Percentiles rank a stretch among this genome's conserved stretches.
phyloP scores from a whole-genome alignment of 2,888 invertebrate species.

The Tenthredo distinguenda region DNA sequence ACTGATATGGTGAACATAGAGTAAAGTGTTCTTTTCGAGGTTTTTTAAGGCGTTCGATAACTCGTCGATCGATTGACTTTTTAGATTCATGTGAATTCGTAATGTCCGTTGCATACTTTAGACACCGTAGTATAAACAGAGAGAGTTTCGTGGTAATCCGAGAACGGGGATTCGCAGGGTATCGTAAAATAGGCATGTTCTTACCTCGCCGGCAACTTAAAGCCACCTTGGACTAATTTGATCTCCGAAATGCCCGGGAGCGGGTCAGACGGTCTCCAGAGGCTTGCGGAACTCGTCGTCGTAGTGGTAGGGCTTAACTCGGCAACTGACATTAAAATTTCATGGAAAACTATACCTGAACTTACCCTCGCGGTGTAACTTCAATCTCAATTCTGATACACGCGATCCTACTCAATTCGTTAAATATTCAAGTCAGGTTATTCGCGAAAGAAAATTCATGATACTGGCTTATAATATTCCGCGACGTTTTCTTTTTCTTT shows the following conservation, averaged over 20 bases:
- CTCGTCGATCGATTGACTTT: background rate
- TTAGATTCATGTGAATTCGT: background rate
- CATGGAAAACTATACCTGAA: slow-evolving; percentile 63
- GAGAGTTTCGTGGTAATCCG: slow-evolving; percentile 33
- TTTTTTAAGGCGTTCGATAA: background rate
- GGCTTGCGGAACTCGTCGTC: slow-evolving; percentile 47
- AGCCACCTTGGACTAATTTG: slow-evolving; percentile 56
- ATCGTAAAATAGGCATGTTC: slow-evolving; percentile 30
- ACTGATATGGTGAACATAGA: background rate
- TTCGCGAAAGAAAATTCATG: background rate
- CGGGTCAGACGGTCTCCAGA: slow-evolving; percentile 55
- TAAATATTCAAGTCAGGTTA: background rate
- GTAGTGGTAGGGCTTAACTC: slow-evolving; percentile 28
- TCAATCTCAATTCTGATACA: slow-evolving; percentile 62
- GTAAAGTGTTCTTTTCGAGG: background rate
- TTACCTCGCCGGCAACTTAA: slow-evolving; percentile 16
- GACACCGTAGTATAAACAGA: background rate
- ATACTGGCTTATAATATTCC: background rate
- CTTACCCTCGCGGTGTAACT: slow-evolving; percentile 40
- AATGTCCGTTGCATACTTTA: background rate
- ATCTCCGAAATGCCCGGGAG: slow-evolving; percentile 57
- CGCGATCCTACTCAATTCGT: slow-evolving; percentile 32
- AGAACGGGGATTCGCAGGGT: slow-evolving; percentile 40
- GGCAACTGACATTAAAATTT: slow-evolving; percentile 70
- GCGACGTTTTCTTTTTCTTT: background rate